phyloP scores from a whole-genome alignment of 2,888 invertebrate species.

The Leptinotarsa tumamoca region DNA sequence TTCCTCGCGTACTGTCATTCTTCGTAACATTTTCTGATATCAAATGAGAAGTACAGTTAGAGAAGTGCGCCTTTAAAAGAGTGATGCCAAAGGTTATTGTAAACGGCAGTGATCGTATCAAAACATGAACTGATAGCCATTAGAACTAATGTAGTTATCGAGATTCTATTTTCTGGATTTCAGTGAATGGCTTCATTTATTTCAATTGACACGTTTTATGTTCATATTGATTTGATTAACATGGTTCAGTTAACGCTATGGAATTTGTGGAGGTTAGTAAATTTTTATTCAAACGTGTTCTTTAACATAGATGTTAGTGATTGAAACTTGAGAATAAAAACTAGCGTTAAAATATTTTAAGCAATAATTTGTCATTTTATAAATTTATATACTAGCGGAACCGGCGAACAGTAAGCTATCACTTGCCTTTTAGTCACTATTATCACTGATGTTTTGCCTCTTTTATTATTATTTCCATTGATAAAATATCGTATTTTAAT shows the following conservation, averaged over 20 bases:
- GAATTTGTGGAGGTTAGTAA: conserved; percentile 52
- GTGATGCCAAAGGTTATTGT: conserved; percentile 17
- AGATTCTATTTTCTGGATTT: conserved; percentile 4
- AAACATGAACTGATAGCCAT: conserved; percentile 4
- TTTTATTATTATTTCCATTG: too few relatives aligned
- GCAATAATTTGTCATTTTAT: too few relatives aligned
- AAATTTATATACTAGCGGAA: too few relatives aligned
- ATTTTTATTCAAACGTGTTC: neutral
- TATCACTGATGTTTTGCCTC: too few relatives aligned
- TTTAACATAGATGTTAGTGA: neutral
- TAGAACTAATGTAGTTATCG: neutral
- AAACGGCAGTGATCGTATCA: neutral
- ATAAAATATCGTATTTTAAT: too few relatives aligned
- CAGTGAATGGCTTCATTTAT: conserved; percentile 15
- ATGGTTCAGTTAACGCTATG: conserved; percentile 52
- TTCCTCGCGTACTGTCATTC: neutral
- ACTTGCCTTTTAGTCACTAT: too few relatives aligned
- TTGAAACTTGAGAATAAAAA: neutral
- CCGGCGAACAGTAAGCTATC: too few relatives aligned
- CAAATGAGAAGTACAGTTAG: neutral
- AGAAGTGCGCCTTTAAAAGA: neutral
- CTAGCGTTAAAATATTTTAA: neutral
- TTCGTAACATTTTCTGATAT: neutral
- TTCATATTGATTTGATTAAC: conserved; percentile 1
- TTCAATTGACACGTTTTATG: neutral